Base-by-base conservation (phyloP, 2,888 invertebrate species). In the Dendrolimus pini region DNA sequence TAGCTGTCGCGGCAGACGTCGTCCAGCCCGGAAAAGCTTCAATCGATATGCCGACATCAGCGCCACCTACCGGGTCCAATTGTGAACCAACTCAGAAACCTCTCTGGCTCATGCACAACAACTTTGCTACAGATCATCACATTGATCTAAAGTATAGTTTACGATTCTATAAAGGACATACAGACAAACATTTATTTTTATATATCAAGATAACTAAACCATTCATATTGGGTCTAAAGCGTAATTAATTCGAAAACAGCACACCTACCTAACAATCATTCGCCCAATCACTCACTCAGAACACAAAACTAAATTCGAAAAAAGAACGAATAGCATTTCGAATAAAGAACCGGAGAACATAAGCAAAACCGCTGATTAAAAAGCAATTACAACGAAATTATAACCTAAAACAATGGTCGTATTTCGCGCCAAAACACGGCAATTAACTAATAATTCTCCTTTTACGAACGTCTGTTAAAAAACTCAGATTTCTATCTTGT, bases 391-490 rank as follows among this genome's bases (percentile, higher is more conserved):
- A 65, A 69, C 58, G 61, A 62, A 68, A 72, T 69, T 69, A 70
- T 68, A 75, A 71, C 70, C 66, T 67, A 77, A 75, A 75, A 85
- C 84, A 85, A 85, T 84, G 76, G 74, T 70, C 69, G 65, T 69
- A 72, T 74, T 78, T 74, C 74, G 73, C 75, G 77, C 77, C 75
- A 77, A 74, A 83, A 78, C 80, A 77, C 70, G 73, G 77, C 80
- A 84, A 87, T 87, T 86, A 86, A 75, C 76, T 82, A 82, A 82
- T 85, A 85, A 80, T 84, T 85, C 83, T 85, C 78, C 83, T 80
- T 79, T 76, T 72, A 47, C 47, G 47, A 47, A 47, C 47, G 47
- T 47, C 47, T 47, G 47, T 47, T 47, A 47, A 47, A 47, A 12
- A 47, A 3, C 47, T 47, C 9, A 47, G 47, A 47, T 47, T 47